Base-by-base conservation (phyloP, 1,140 invertebrate species). In the Drosophila burlai region DNA sequence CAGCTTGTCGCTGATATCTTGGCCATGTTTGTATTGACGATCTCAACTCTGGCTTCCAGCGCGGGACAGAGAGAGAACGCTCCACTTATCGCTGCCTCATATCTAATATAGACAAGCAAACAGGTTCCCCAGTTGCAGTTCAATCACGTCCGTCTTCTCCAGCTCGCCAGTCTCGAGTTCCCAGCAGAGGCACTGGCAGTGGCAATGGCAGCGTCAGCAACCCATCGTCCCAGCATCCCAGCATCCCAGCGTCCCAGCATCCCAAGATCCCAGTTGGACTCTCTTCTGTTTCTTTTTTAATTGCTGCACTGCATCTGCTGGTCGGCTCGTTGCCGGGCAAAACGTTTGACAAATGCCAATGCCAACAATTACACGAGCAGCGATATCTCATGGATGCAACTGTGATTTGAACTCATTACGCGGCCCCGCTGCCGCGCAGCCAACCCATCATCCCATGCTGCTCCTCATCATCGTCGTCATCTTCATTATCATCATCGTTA, bases 71-170 rank as follows among this genome's bases (percentile, higher is more conserved):
- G 75, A 69, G 59, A 50, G 59, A 81, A 79, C 85, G 84, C 85
- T 87, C 84, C 84, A 87, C 84, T 89, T 89, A 89, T 89, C 84
- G 84, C 83, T 89, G 84, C 85, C 83, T 89, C 84, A 89, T 89
- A 89, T 89, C 84, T 89, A 89, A 89, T 89, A 90, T 89, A 90
- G 84, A 89, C 84, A 89, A 90, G 73, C 76, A 89, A 89, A 89
- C 84, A 90, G 84, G 84, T 89, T 89, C 74, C 65, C 59, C 76
- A 89, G 72, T 74, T 84, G 85, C 81, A 87, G 84, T 90, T 87
- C 84, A 89, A 89, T 89, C 84, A 89, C 81, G 80, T 83, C 65
- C 60, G 74, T 71, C 67, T 72, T 63, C 38, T 43, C 40, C 65
- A 69, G 68, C 62, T 64, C n/a, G 49, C 47, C 46, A 62, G 52